These are phyloP conservation scores for Terebella lapidaria DNA, from an alignment of 2,888 invertebrate genomes.

Conservation along the genomic window DNA sequence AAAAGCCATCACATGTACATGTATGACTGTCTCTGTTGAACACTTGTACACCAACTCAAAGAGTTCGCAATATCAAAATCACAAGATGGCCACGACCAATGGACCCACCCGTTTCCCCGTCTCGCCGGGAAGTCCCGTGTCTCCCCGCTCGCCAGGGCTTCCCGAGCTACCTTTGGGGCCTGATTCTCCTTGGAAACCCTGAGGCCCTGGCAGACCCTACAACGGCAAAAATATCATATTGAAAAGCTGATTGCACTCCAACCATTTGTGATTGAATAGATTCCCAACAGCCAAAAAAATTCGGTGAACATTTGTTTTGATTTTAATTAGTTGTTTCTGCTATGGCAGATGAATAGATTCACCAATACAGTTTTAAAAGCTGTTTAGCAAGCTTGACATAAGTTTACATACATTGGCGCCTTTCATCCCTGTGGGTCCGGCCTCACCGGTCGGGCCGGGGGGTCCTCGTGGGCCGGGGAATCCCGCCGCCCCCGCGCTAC, in stretches of 20 bases:
- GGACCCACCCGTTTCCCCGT: conserved; percentile 1
- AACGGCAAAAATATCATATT: background rate
- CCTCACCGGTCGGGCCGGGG: conserved; percentile 14
- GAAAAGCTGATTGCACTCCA: background rate
- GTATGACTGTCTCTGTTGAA: too few relatives aligned
- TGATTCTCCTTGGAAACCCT: conserved; percentile 4
- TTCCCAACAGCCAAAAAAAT: background rate
- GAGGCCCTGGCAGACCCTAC: conserved; percentile 9
- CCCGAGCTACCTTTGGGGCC: conserved; percentile 16
- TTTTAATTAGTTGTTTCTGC: too few relatives aligned
- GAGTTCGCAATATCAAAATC: too few relatives aligned
- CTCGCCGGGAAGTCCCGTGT: conserved; percentile 13
- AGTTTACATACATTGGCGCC: conserved; percentile 13
- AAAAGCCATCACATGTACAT: too few relatives aligned
- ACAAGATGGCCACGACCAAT: background rate
- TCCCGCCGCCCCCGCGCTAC: conserved; percentile 15
- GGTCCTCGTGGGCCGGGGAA: conserved; percentile 19
- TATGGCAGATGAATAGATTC: too few relatives aligned
- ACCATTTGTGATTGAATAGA: background rate
- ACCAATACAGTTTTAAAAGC: too few relatives aligned
- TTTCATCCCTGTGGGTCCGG: conserved; percentile 17
- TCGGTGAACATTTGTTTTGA: background rate
- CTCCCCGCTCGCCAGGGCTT: conserved; percentile 14
- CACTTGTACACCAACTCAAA: too few relatives aligned
- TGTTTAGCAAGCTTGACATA: too few relatives aligned